Evolutionary conservation across 1,140 invertebrate species (phyloP).

Genomic region (Epicauta chinensis): DNA sequence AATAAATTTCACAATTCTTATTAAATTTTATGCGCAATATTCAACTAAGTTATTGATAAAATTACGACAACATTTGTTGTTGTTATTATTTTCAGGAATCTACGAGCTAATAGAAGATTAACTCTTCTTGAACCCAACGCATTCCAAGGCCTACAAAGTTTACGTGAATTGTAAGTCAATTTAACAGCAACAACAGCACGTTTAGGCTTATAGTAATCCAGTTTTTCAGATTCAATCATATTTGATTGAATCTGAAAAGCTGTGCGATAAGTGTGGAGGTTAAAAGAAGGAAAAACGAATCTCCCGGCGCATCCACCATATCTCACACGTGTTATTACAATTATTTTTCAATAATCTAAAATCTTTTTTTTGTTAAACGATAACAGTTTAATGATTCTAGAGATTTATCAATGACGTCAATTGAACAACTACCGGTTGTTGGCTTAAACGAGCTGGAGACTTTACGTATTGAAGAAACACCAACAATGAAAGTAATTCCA

Average conservation of each 20-base stretch:
- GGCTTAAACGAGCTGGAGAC: constrained; percentile 66
- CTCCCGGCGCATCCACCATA: too few species aligned
- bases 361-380: constrained; percentile 12
- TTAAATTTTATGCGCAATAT: too few species aligned
- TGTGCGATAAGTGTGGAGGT: too few species aligned
- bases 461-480: constrained; percentile 64
- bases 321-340: too few species aligned
- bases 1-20: constrained; percentile 4
- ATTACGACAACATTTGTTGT: constrained; percentile 7
- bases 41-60: too few species aligned
- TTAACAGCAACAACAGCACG: too few species aligned
- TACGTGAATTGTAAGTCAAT: constrained; percentile 55
- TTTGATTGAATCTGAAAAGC: too few species aligned
- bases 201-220: too few species aligned
- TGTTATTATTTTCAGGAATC: constrained; percentile 49
- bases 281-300: too few species aligned
- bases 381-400: constrained; percentile 44
- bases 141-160: constrained; percentile 57
- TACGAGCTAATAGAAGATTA: constrained; percentile 60
- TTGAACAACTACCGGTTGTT: constrained; percentile 62
- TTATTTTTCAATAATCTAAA: too few species aligned
- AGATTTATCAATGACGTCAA: constrained; percentile 67
- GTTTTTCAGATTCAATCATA: too few species aligned
- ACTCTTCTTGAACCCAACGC: constrained; percentile 53
- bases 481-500: constrained; percentile 70